These are phyloP conservation scores for Plutella xylostella DNA, from an alignment of 2,888 invertebrate species.

Conservation along the genomic window DNA sequence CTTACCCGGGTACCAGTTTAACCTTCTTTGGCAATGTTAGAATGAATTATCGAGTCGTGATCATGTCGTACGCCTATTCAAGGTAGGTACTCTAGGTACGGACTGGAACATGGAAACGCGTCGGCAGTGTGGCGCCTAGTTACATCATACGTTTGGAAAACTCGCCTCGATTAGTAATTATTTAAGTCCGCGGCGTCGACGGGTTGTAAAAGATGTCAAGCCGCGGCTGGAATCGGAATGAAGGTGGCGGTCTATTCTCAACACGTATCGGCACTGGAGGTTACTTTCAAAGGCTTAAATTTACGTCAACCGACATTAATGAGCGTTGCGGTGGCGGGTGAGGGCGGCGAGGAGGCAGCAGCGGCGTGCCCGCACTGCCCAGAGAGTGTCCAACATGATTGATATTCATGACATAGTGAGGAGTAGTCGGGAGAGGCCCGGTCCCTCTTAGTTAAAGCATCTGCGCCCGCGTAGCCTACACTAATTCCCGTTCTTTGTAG, in stretches of 20 bases:
- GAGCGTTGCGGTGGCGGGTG: constrained; percentile 28
- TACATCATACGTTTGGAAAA: constrained; percentile 61
- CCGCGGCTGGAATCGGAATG: constrained; percentile 41
- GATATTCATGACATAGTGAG: constrained; percentile 41
- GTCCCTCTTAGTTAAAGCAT: constrained; percentile 42
- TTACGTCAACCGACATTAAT: constrained; percentile 55
- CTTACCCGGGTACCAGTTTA: background rate
- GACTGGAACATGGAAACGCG: constrained; percentile 15
- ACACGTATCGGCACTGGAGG: constrained; percentile 43
- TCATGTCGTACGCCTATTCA: constrained; percentile 5
- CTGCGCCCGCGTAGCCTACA: constrained; percentile 31
- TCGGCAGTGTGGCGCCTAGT: constrained; percentile 53
- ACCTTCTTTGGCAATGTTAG: constrained; percentile 2
- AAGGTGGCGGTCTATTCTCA: constrained; percentile 32
- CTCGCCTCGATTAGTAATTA: constrained; percentile 29
- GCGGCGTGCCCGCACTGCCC: constrained; percentile 26
- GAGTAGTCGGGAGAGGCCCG: constrained; percentile 28
- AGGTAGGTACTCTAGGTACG: constrained; percentile 4
- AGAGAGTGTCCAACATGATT: constrained; percentile 37
- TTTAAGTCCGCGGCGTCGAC: constrained; percentile 1
- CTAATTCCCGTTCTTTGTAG: constrained; percentile 23
- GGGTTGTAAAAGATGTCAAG: constrained; percentile 24
- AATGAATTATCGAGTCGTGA: constrained; percentile 7
- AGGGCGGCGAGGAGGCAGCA: constrained; percentile 30
- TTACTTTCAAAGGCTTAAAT: constrained; percentile 56